Evolutionary conservation across 2,797 vertebrate species (phyloP).

Genomic region (Acropternis orthonyx): DNA sequence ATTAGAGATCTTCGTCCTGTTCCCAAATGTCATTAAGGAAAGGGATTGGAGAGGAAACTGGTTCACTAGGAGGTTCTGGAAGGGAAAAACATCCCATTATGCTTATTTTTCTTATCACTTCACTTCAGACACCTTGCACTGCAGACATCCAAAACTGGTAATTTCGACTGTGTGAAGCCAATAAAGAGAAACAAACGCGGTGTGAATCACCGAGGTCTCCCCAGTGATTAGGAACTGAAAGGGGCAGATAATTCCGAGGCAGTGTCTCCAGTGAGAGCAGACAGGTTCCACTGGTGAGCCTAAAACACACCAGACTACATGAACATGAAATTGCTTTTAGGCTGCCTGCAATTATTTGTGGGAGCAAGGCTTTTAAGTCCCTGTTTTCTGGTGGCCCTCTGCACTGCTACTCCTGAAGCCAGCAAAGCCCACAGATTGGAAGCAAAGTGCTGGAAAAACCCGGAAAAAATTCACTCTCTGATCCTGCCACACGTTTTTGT

Average conservation of each 20-base stretch:
- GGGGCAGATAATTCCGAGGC: constrained; percentile 12
- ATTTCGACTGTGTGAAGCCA: constrained; percentile 17
- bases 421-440: not conserved
- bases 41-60: not conserved
- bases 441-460: not conserved
- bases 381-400: not conserved
- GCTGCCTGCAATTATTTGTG: not conserved
- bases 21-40: constrained; percentile 20
- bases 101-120: constrained; percentile 63
- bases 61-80: not conserved
- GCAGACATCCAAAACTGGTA: not conserved
- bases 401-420: not conserved
- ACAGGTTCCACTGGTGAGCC: not conserved
- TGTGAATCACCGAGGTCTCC: not conserved
- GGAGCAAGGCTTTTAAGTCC: not conserved
- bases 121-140: constrained; percentile 49
- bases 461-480: not conserved
- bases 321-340: constrained; percentile 40
- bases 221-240: constrained; percentile 31
- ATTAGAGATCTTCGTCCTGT: not conserved
- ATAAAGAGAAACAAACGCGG: constrained; percentile 6
- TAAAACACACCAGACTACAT: not conserved
- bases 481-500: not conserved
- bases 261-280: constrained; percentile 16
- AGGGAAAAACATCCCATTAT: constrained; percentile 31